Percentiles rank a stretch among this genome's conserved stretches.
Evolutionary conservation across 2,888 invertebrate species (phyloP).

Genomic region (Sarcophaga carnaria): DNA sequence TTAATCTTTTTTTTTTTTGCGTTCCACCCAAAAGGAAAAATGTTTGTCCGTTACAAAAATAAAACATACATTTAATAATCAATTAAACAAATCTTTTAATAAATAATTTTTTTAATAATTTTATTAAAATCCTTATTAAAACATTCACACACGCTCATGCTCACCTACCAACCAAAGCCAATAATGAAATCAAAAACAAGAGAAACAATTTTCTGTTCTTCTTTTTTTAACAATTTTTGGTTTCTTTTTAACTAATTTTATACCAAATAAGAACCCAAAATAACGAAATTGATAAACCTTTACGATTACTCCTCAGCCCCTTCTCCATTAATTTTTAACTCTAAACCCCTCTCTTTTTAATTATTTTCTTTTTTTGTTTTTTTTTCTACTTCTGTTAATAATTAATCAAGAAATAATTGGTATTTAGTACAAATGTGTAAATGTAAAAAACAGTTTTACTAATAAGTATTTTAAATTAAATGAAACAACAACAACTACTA

Average conservation of each 20-base stretch:
- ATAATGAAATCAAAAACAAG: constrained; percentile 33
- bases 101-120: constrained; percentile 70
- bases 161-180: constrained; percentile 76
- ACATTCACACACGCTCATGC: constrained; percentile 83
- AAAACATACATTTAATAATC: constrained; percentile 55
- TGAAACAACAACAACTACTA: not conserved
- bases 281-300: constrained; percentile 50
- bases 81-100: constrained; percentile 66
- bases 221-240: constrained; percentile 29
- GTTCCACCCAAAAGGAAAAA: constrained; percentile 43
- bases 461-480: constrained; percentile 32
- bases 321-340: not conserved
- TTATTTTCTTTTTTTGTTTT: too few relatives aligned
- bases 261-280: constrained; percentile 29
- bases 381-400: too few relatives aligned
- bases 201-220: constrained; percentile 5
- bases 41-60: constrained; percentile 37
- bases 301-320: constrained; percentile 35
- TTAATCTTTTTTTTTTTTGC: not conserved
- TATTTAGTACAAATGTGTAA: constrained; percentile 51
- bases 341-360: not conserved
- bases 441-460: constrained; percentile 46
- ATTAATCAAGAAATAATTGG: constrained; percentile 34
- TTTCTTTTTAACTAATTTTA: constrained; percentile 30
- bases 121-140: constrained; percentile 71